Evolutionary conservation across 2,888 invertebrate genomes (phyloP).

Genomic region (Dryobotodes eremita): DNA sequence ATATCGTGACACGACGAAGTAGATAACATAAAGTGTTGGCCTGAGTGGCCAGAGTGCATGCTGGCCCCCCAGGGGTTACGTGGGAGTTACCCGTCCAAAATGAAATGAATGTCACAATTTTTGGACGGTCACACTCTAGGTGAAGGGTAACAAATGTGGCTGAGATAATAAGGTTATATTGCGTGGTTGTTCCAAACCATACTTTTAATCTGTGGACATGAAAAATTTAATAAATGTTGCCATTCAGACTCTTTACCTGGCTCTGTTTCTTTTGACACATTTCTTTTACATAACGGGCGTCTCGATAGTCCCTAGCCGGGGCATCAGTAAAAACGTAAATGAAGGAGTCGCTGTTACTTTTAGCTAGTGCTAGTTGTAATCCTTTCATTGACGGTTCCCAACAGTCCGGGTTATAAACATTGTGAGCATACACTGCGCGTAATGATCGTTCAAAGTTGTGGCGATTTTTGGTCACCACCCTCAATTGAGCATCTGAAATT

Average conservation of each 20-base stretch:
- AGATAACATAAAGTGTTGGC: background rate
- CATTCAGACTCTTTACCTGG: conserved; percentile 59
- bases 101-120: background rate
- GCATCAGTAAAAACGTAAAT: conserved; percentile 76
- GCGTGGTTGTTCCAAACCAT: background rate
- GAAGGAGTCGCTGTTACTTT: conserved; percentile 67
- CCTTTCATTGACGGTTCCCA: conserved; percentile 69
- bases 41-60: background rate
- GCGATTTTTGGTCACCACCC: conserved; percentile 40
- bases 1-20: background rate
- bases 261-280: conserved; percentile 69
- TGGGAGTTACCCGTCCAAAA: background rate
- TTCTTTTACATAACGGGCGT: conserved; percentile 52
- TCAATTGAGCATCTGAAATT: conserved; percentile 37
- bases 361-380: conserved; percentile 61
- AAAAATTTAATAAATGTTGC: background rate
- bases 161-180: background rate
- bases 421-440: conserved; percentile 24
- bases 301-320: conserved; percentile 64
- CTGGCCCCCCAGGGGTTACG: no score
- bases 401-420: conserved; percentile 54
- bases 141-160: background rate
- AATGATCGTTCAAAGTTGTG: conserved; percentile 33
- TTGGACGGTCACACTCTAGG: background rate
- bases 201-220: background rate